A percentile compares a stretch with the other conserved stretches of the same genome.
Evolutionary conservation across 2,113 vertebrate genomes (phyloP).

Genomic region (Protobothrops mucrosquamatus): DNA sequence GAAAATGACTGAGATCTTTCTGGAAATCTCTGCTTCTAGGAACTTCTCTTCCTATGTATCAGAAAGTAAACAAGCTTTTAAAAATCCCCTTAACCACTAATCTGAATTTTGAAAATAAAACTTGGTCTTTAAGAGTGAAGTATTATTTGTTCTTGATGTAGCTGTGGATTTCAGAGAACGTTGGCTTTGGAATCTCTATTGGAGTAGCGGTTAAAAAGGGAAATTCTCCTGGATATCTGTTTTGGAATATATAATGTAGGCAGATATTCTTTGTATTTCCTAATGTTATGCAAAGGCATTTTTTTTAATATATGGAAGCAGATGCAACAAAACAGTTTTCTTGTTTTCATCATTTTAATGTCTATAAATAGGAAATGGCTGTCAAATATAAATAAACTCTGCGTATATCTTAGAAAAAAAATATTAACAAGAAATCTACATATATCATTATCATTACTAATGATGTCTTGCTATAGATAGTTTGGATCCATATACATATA

Average conservation of each 20-base stretch:
- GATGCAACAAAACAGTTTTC: not conserved
- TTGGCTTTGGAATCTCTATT: not conserved
- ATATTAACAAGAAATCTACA: not conserved
- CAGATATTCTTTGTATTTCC: not conserved
- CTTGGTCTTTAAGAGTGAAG: not conserved
- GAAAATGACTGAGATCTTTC: not conserved
- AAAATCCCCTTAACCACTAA: not conserved
- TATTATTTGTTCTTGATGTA: not conserved
- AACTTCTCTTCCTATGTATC: not conserved
- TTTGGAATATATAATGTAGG: not conserved
- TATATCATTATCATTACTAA: not conserved
- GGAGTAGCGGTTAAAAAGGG: not conserved
- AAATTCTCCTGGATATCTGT: not conserved
- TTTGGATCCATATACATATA: not conserved
- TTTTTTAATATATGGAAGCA: slow-evolving; percentile 5
- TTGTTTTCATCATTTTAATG: not conserved
- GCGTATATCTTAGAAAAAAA: not conserved
- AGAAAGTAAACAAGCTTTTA: not conserved
- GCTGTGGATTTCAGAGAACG: not conserved
- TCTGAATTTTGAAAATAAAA: not conserved
- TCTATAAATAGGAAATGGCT: not conserved
- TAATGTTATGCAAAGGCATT: slow-evolving; percentile 5
- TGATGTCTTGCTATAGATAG: not conserved
- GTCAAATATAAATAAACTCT: not conserved
- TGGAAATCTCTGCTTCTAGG: not conserved